These are phyloP conservation scores for Linurgus olivaceus DNA, from an alignment of 2,797 vertebrate species.

Conservation along the genomic window DNA sequence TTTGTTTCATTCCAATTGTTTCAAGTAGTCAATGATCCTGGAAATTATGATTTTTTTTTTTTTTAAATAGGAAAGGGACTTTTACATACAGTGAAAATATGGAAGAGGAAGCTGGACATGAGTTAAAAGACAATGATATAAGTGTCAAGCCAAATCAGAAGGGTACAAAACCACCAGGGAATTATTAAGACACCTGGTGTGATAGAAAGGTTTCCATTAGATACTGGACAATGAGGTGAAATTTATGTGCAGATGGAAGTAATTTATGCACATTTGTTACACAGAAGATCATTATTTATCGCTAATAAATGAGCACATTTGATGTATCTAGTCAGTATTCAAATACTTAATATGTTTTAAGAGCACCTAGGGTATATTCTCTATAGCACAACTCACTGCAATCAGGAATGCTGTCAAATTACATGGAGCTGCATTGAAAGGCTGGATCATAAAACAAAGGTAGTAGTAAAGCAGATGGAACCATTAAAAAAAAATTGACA, in stretches of 20 bases:
- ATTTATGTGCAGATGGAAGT: constrained; percentile 25
- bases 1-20: constrained; percentile 2
- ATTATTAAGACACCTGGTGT: neutral
- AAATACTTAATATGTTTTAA: constrained; percentile 16
- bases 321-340: constrained; percentile 34
- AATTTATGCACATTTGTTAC: constrained; percentile 30
- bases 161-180: neutral
- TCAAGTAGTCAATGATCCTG: neutral
- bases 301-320: constrained; percentile 57
- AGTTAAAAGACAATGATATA: neutral
- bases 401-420: neutral
- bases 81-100: neutral
- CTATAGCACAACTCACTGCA: neutral
- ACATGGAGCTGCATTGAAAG: neutral
- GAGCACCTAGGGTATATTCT: neutral
- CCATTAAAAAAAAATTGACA: neutral
- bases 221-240: neutral
- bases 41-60: neutral
- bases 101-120: neutral
- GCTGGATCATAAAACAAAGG: neutral
- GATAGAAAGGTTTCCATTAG: neutral
- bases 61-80: neutral
- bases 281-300: constrained; percentile 49
- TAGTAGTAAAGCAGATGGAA: neutral
- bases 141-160: neutral